Base-by-base conservation (phyloP, 1,140 invertebrate genomes). In the Zaprionus capensis region DNA sequence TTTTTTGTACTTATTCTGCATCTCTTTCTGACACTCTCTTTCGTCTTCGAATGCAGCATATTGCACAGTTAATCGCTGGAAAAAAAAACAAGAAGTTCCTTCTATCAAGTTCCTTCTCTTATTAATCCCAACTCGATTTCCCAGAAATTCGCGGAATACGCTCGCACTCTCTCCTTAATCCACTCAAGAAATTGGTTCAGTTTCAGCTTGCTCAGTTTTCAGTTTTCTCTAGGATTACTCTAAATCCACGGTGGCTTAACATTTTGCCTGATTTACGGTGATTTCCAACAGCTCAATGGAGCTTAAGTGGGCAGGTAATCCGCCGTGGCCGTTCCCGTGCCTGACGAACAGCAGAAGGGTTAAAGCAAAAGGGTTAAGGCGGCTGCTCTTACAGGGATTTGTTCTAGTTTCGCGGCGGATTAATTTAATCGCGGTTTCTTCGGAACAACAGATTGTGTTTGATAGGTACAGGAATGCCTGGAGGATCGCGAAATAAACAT, bases 221-320 rank as follows among this genome's bases (percentile, higher is more conserved):
- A 66, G 69, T 66, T 67, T 67, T 57, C 20, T 17, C 11, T 55
- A 44, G 77, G 81, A 83, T 88, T 88, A 83, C 69, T 70, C 51
- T 67, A 64, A 76, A 76, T 76, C 74, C 74, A 76, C 69, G 38
- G 49, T 72, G 62, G 70, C 59, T 81, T 76, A 84, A 74, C 62
- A 77, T 44, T 71, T 36, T 70, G 51, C 53, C 81, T 63, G 61
- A 78, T 82, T 84, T 68, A 64, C 71, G 82, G 61, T 71, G 80
- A 82, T 86, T 80, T 83, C 71, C 82, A 61, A 83, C 85, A 88
- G 81, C 81, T 88, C 81, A 88, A 88, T 88, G 84, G 81, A 81
- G 84, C 84, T 88, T 78, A 85, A 83, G 68, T 61, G 68, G 59
- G 59, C 84, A 88, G 84, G 84, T 88, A 88, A 88, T 90, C 84